These are phyloP conservation scores for Blastobasis adustella DNA, from an alignment of 2,888 invertebrate genomes.

Conservation along the genomic window DNA sequence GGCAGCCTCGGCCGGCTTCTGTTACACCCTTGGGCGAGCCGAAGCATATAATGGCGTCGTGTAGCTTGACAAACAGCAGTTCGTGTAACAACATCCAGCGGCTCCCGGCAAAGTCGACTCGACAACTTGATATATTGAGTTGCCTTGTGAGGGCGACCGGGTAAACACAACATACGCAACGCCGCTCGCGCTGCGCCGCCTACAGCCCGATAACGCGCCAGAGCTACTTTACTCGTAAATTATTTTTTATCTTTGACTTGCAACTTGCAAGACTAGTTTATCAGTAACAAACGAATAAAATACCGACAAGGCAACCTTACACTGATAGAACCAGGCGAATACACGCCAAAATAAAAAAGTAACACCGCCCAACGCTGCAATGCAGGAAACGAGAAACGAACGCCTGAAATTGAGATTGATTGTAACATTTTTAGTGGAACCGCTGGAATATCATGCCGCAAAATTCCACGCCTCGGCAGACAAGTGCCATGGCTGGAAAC, in stretches of 20 bases:
- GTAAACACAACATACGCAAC: conserved; percentile 48
- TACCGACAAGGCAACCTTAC: neutral
- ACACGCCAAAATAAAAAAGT: neutral
- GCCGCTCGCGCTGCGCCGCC: conserved; percentile 11
- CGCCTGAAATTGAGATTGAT: conserved; percentile 28
- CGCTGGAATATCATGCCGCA: conserved; percentile 31
- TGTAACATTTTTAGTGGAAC: conserved; percentile 23
- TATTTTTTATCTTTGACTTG: conserved; percentile 54
- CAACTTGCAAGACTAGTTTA: conserved; percentile 12
- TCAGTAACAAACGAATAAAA: no score
- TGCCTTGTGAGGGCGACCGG: conserved; percentile 54
- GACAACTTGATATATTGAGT: conserved; percentile 66
- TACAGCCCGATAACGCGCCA: conserved; percentile 36
- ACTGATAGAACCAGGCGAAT: neutral
- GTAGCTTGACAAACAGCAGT: conserved; percentile 53
- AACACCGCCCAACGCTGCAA: neutral
- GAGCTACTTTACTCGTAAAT: conserved; percentile 47
- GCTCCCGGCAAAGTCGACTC: conserved; percentile 43
- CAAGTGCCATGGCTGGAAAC: conserved; percentile 36
- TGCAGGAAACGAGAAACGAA: neutral
- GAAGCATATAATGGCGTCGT: conserved; percentile 34
- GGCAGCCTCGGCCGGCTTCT: no score
- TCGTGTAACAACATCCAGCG: conserved; percentile 48
- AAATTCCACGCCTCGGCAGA: conserved; percentile 40
- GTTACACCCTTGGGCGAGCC: conserved; percentile 17